phyloP scores from a whole-genome alignment of 2,113 vertebrate genomes.

The Tachycineta bicolor region DNA sequence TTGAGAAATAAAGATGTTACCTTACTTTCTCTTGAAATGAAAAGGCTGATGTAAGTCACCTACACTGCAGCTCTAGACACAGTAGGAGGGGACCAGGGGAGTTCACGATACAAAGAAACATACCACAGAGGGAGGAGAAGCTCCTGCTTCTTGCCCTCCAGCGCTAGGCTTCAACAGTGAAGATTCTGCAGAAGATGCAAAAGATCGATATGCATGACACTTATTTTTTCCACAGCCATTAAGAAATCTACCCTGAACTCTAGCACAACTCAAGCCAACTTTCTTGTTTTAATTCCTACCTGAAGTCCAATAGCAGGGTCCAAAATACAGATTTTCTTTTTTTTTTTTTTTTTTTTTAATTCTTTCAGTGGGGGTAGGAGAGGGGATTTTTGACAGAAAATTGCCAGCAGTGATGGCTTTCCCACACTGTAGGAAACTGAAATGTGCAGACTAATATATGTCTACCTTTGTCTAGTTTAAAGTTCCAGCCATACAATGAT shows the following conservation, averaged over 20 bases:
- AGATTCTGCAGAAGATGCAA: background rate
- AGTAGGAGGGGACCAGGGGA: background rate
- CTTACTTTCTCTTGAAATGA: constrained; percentile 48
- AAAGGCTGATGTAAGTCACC: constrained; percentile 56
- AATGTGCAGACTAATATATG: background rate
- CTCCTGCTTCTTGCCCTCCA: background rate
- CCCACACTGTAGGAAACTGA: background rate
- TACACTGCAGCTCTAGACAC: constrained; percentile 2
- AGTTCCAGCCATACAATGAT: background rate
- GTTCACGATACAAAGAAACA: background rate
- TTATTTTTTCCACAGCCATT: background rate
- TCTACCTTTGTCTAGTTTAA: background rate
- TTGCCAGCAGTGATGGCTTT: background rate
- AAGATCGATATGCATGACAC: background rate
- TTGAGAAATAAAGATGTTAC: constrained; percentile 49
- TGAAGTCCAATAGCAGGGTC: background rate
- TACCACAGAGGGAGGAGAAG: background rate
- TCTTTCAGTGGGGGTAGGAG: background rate
- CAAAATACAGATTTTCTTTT: background rate
- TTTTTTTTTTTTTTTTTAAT: background rate
- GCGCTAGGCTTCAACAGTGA: background rate
- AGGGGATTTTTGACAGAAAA: background rate
- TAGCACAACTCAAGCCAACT: background rate
- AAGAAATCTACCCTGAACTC: background rate
- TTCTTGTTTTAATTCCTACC: background rate